Base-by-base conservation (phyloP, 2,797 vertebrate genomes). In the Taeniopygia guttata region DNA sequence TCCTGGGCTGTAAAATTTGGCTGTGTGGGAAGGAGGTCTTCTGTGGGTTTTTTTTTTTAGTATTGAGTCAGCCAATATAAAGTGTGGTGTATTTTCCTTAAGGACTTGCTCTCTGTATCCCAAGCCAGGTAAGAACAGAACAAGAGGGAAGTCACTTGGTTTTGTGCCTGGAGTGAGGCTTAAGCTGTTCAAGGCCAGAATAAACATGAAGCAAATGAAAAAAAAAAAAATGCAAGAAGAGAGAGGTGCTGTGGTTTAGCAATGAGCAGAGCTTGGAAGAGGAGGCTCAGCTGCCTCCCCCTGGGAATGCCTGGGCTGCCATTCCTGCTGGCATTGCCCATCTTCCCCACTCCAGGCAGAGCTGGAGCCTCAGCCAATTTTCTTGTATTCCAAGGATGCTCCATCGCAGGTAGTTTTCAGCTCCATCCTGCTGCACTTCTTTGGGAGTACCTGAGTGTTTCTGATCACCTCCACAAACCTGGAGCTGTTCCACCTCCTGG, bases 141-240 rank as follows among this genome's bases (percentile, higher is more conserved):
- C 48, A 80, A 79, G 94, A 84, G 92, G 72, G 72, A 93, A 96
- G 68, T 55, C 68, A 14, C 81, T 95, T 93, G 94, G 78, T 90
- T 95, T 89, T 49, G 27, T 95, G 94, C 96, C 94, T 95, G 93
- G 86, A 96, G 94, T 49, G 49, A 89, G 84, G 81, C 81, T 90
- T 79, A 92, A 95, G 81, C 26, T 5, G 56, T 83, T 93, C 88
- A 82, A 85, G 96, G 92, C 90, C 89, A 94, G 90, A 92, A 70
- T 83, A 96, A 96, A 95, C 92, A 96, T 1, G 45, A 96, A 94
- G 45, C 34, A 89, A 94, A 95, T 70, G 55, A 70, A 48, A 38
- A 43, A 69, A 79, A 48, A 38, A 43, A 69, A 79, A 42, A 51
- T 1, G 1, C n/a, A 25, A 48, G 60, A 56, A 36, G 43, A 79